Evolutionary conservation across 2,888 invertebrate genomes (phyloP).

Genomic region (Lumbricus terrestris): DNA sequence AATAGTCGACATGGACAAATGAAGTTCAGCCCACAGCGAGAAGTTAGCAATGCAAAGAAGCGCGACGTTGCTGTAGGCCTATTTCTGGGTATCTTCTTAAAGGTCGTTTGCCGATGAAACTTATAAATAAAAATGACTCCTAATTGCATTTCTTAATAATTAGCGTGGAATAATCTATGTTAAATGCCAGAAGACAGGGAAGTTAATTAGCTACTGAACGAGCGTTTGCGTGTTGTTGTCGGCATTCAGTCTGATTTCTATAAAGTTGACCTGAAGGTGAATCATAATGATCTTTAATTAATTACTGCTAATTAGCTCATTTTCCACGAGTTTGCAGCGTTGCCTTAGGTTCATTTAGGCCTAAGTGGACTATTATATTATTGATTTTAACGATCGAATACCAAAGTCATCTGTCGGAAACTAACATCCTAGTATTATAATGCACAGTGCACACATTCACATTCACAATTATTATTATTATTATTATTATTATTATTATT

Average conservation of each 20-base stretch:
- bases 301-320: not conserved
- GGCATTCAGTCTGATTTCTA: not conserved
- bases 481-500: too few species aligned
- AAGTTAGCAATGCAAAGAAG: not conserved
- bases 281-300: not conserved
- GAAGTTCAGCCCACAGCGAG: too few species aligned
- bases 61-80: not conserved
- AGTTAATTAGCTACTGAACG: not conserved
- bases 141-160: too few species aligned
- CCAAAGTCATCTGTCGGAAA: too few species aligned
- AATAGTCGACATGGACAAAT: not conserved
- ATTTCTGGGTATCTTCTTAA: not conserved
- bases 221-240: not conserved
- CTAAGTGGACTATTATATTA: too few species aligned
- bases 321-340: not conserved
- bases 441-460: too few species aligned
- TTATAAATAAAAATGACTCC: too few species aligned
- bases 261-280: not conserved
- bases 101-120: not conserved
- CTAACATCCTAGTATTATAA: too few species aligned
- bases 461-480: too few species aligned
- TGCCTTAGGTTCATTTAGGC: too few species aligned
- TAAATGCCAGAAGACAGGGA: slow-evolving; percentile 3
- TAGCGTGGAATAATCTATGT: not conserved
- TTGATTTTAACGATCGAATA: too few species aligned